Percentiles rank a stretch among this genome's conserved stretches.
These are phyloP conservation scores for Atethmia centrago DNA, from an alignment of 2,888 invertebrate species.

Conservation along the genomic window DNA sequence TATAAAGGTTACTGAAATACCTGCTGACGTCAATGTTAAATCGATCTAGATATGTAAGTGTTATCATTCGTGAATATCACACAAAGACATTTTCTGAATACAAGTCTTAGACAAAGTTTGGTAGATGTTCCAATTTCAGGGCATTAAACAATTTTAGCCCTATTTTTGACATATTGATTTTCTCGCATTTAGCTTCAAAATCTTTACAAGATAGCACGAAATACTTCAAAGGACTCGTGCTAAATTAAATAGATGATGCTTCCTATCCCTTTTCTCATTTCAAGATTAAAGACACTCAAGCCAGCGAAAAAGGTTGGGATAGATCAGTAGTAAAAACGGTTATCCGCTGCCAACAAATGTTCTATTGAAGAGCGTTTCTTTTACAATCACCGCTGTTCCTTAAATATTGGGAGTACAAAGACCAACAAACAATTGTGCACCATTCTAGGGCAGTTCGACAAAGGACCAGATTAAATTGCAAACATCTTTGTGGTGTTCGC, in stretches of 20 bases:
- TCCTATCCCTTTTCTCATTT: not conserved
- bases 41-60: conserved; percentile 35
- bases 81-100: conserved; percentile 49
- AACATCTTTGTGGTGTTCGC: conserved; percentile 31
- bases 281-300: conserved; percentile 23
- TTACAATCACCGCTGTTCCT: conserved; percentile 57
- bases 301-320: conserved; percentile 17
- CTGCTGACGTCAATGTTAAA: conserved; percentile 49
- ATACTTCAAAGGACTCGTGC: not conserved
- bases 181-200: not conserved
- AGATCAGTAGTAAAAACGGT: conserved; percentile 38
- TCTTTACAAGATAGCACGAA: not conserved
- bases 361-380: conserved; percentile 48
- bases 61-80: conserved; percentile 44
- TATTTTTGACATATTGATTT: conserved; percentile 13
- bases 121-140: conserved; percentile 30
- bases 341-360: conserved; percentile 45
- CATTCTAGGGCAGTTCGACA: conserved; percentile 51
- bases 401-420: conserved; percentile 49
- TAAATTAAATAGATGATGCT: not conserved
- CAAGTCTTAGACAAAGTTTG: conserved; percentile 38
- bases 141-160: conserved; percentile 15
- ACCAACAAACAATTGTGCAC: conserved; percentile 51
- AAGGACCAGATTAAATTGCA: conserved; percentile 60
- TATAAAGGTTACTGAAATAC: conserved; percentile 40